Conservation (phyloP, 2,888 invertebrate species). For the Aelia acuminata region DNA sequence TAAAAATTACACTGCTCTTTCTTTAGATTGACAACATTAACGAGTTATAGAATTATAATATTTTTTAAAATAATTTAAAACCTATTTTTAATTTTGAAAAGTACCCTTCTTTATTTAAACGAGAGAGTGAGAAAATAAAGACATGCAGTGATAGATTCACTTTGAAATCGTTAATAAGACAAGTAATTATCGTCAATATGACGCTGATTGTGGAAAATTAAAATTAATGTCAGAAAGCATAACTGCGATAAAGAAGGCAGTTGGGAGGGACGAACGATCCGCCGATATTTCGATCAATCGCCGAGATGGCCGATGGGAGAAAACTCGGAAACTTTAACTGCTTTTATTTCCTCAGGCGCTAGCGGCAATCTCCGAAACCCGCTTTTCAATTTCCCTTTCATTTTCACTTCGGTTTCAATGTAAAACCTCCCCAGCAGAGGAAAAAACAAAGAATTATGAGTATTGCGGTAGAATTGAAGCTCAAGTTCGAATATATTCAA, state of each 20-base stretch:
- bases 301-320: not conserved
- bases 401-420: constrained; percentile 37
- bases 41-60: too few species aligned
- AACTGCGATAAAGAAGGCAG: not conserved
- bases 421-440: not conserved
- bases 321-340: constrained; percentile 24
- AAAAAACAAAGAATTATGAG: not conserved
- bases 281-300: not conserved
- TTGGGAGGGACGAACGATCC: not conserved
- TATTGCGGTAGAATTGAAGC: not conserved
- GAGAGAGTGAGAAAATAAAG: too few species aligned
- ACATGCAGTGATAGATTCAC: too few species aligned
- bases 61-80: too few species aligned
- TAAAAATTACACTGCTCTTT: too few species aligned
- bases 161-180: too few species aligned
- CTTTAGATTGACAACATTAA: too few species aligned
- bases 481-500: too few species aligned
- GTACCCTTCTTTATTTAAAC: too few species aligned
- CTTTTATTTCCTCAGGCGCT: constrained; percentile 27
- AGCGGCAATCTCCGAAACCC: constrained; percentile 36
- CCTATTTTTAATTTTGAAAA: too few species aligned
- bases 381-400: constrained; percentile 31
- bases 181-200: too few species aligned
- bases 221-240: not conserved
- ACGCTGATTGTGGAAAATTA: too few species aligned